Percentiles rank a stretch among this genome's conserved stretches.
Evolutionary conservation across 1,140 invertebrate species (phyloP).

Genomic region (Polypedilum vanderplanki): DNA sequence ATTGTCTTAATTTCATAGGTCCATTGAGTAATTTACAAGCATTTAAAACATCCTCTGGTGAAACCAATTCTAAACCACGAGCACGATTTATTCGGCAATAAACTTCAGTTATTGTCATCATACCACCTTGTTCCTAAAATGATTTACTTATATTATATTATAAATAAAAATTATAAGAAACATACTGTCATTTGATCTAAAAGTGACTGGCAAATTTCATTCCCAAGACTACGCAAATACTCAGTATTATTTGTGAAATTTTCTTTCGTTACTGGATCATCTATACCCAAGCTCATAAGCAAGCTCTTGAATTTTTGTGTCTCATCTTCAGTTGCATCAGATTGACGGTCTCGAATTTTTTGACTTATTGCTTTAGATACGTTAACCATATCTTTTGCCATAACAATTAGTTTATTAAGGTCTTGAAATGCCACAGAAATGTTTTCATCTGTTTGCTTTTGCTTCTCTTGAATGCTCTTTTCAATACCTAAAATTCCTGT

Average conservation of each 20-base stretch:
- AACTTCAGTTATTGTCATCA: constrained; percentile 93
- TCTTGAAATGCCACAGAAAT: constrained; percentile 94
- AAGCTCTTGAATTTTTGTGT: constrained; percentile 94
- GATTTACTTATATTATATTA: not conserved
- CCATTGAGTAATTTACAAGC: constrained; percentile 71
- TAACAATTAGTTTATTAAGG: constrained; percentile 86
- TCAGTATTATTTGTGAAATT: constrained; percentile 77
- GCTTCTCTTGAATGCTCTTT: constrained; percentile 79
- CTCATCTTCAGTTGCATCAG: constrained; percentile 95
- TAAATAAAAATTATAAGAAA: constrained; percentile 13
- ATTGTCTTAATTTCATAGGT: constrained; percentile 71
- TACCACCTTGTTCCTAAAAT: constrained; percentile 75
- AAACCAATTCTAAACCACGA: constrained; percentile 79
- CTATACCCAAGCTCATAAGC: constrained; percentile 91
- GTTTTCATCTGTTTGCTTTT: constrained; percentile 82
- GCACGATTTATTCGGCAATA: constrained; percentile 94
- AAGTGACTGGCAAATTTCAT: constrained; percentile 77
- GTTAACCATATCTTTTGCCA: constrained; percentile 95
- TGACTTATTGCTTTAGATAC: constrained; percentile 87
- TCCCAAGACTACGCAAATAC: constrained; percentile 81
- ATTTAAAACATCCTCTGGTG: constrained; percentile 90
- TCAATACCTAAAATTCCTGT: constrained; percentile 95
- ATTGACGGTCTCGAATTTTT: constrained; percentile 91
- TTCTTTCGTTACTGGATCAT: constrained; percentile 92
- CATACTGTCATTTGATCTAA: constrained; percentile 70